Percentiles rank a stretch among this genome's conserved stretches.
These are phyloP conservation scores for Myrmecobius fasciatus DNA, from an alignment of 2,113 vertebrate species.

Conservation along the genomic window DNA sequence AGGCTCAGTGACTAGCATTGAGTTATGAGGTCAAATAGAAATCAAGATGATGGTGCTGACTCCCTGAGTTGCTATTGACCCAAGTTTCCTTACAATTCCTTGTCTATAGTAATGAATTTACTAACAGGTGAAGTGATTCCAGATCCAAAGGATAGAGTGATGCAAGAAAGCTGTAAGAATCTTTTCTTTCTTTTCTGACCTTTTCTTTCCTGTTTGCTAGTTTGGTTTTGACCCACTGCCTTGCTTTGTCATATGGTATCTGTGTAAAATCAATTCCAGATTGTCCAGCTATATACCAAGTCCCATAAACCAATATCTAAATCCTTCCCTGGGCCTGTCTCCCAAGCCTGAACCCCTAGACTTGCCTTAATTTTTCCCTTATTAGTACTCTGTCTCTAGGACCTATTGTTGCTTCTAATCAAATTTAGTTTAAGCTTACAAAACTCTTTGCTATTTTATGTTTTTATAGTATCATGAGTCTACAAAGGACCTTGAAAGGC, in stretches of 20 bases:
- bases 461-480: neutral
- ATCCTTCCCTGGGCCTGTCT: neutral
- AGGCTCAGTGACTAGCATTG: neutral
- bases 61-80: neutral
- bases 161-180: neutral
- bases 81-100: neutral
- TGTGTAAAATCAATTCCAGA: neutral
- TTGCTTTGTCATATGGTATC: neutral
- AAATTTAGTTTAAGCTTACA: neutral
- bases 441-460: neutral
- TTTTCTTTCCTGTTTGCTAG: neutral
- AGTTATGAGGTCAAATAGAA: neutral
- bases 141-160: neutral
- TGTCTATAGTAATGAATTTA: neutral
- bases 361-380: neutral
- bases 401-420: neutral
- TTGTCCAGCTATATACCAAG: neutral
- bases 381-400: neutral
- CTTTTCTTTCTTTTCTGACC: neutral
- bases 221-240: neutral
- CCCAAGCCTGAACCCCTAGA: neutral
- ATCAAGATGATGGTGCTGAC: neutral
- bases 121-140: neutral
- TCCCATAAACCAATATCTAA: neutral
- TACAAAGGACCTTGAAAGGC: neutral